Evolutionary conservation across 1,140 invertebrate genomes (phyloP), one percentile per base, ranked within the genome.

Genomic region (Drosophila watanabei): DNA sequence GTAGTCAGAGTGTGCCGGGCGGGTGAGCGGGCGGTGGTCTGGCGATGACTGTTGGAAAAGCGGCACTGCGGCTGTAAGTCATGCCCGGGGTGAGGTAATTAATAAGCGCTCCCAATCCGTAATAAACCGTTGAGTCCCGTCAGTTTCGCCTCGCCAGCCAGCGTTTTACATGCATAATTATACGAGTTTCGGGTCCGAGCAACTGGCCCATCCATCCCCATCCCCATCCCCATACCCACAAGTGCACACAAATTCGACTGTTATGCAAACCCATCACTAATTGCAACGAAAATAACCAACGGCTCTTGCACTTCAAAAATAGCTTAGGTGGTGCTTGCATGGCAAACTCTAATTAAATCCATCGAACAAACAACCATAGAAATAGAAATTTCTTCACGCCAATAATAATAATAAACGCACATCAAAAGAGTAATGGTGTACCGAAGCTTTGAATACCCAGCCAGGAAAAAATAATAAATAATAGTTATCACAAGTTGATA

Each of bases 41-140:
- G 11, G 79, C 84, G 82, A 88, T 84, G 85, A 88, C 86, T 90
- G 86, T 85, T 90, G 54, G 75, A 89, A 88, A 90, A 52, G 24
- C 35, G 10, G 35, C 78, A 33, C 49, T 33, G 49, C 49, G 49
- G 59, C 49, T 73, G 65, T 75, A 84, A 89, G 80, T 79, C 73
- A 88, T 88, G 81, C 78, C 39, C 56, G 72, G 75, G 52, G 52
- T 61, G 69, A 61, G 35, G 63, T 80, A 88, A 88, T 88, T 88
- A 88, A 88, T 89, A 88, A 85, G 82, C 78, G 66, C 81, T 72
- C 69, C 64, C 71, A 79, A 82, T 81, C 69, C 66, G 79, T 80
- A 80, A 87, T 63, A 77, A 51, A 75, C 59, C 62, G 54, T 59
- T 52, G 56, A 79, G 37, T 72, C 48, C 54, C 54, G 73, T 20